Evolutionary conservation across 2,113 vertebrate species (phyloP).

Genomic region (Toxotes jaculatrix): DNA sequence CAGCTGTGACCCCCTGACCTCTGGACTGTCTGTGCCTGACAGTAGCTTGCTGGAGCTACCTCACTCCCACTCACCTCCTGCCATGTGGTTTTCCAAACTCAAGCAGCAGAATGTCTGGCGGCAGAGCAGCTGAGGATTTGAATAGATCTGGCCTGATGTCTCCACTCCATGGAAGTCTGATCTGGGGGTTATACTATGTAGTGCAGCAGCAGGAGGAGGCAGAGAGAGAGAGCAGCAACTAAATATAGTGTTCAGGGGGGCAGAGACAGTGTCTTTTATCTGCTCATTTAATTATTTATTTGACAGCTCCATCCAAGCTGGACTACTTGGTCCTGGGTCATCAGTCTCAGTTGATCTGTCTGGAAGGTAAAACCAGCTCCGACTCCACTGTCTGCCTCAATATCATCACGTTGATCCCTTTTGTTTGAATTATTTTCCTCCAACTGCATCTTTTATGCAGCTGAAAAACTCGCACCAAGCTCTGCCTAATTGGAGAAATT

Average conservation of each 20-base stretch:
- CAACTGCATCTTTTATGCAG: slow-evolving; percentile 4
- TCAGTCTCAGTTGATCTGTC: slow-evolving; percentile 56
- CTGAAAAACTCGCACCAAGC: slow-evolving; percentile 1
- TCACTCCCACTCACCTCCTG: neutral
- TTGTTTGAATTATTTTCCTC: slow-evolving; percentile 17
- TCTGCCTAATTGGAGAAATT: slow-evolving; percentile 36
- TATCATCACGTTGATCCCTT: neutral
- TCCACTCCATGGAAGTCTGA: slow-evolving; percentile 46
- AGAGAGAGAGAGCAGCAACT: slow-evolving; percentile 49
- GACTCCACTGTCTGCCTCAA: neutral
- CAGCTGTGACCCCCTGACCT: slow-evolving; percentile 54
- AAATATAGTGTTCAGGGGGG: slow-evolving; percentile 71
- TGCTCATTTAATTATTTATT: slow-evolving; percentile 76
- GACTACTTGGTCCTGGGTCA: slow-evolving; percentile 52
- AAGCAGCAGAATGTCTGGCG: slow-evolving; percentile 47
- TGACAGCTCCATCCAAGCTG: slow-evolving; percentile 55
- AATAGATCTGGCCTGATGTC: slow-evolving; percentile 69
- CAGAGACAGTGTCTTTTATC: slow-evolving; percentile 66
- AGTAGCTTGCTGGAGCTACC: slow-evolving; percentile 8
- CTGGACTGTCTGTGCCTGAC: slow-evolving; percentile 34
- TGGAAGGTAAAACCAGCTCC: slow-evolving; percentile 11
- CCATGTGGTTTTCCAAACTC: slow-evolving; percentile 16
- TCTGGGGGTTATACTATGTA: slow-evolving; percentile 49
- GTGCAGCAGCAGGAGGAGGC: slow-evolving; percentile 45
- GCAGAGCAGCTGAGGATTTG: slow-evolving; percentile 71